Percentiles rank a stretch among this genome's conserved stretches.
phyloP scores from a whole-genome alignment of 2,797 vertebrate species.

The Harpia harpyja region DNA sequence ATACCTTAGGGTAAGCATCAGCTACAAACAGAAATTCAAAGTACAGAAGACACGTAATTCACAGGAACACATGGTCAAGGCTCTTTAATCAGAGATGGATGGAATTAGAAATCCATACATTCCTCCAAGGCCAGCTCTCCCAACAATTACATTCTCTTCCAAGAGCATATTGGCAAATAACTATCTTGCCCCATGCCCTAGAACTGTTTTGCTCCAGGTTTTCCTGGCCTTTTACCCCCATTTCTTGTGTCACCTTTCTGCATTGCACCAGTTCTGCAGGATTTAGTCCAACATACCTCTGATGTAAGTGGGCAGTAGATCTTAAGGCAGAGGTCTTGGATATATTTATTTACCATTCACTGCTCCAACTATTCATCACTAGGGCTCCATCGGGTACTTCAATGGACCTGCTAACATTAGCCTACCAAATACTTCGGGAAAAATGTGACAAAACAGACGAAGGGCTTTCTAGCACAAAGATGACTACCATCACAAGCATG shows the following conservation, averaged over 20 bases:
- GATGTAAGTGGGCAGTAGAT: background rate
- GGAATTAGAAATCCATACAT: background rate
- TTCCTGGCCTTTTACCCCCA: background rate
- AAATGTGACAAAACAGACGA: background rate
- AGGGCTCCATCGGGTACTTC: background rate
- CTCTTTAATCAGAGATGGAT: background rate
- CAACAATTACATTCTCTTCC: background rate
- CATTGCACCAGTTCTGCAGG: background rate
- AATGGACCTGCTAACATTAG: background rate
- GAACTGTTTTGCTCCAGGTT: background rate
- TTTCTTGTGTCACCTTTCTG: background rate
- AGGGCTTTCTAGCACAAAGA: background rate
- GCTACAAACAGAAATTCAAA: constrained; percentile 5
- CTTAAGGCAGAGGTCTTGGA: background rate
- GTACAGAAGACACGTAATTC: background rate
- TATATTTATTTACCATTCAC: background rate
- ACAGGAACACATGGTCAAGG: background rate
- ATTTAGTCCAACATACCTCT: background rate
- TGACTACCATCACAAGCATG: background rate
- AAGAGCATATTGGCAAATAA: background rate
- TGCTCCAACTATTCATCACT: background rate
- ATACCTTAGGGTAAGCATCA: background rate
- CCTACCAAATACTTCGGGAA: background rate
- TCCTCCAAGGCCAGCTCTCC: background rate
- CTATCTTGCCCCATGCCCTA: background rate